A percentile compares a stretch with the other conserved stretches of the same genome.
Evolutionary conservation across 2,888 invertebrate species (phyloP).

Genomic region (Nemotelus pantherinus): DNA sequence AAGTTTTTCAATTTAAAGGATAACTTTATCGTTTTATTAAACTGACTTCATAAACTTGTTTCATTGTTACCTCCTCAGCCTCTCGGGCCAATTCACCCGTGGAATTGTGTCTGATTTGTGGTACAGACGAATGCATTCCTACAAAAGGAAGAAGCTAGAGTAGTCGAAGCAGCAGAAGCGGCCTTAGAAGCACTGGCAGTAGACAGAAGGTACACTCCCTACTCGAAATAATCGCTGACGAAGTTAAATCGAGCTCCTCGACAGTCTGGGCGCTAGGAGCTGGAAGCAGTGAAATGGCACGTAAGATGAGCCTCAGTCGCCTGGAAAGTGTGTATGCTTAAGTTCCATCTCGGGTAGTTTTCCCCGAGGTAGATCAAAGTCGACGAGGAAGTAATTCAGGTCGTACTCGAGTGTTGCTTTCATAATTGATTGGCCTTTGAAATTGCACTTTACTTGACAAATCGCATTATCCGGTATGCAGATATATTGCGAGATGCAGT

Average conservation of each 20-base stretch:
- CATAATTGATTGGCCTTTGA: constrained; percentile 33
- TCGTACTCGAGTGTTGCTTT: constrained; percentile 21
- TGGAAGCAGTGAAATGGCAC: background rate
- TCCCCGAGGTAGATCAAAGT: background rate
- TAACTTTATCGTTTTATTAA: constrained; percentile 46
- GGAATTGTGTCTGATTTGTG: constrained; percentile 37
- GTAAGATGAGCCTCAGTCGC: background rate
- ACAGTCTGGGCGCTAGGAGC: background rate
- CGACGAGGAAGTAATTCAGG: constrained; percentile 12
- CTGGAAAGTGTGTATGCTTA: background rate
- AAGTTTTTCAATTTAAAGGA: constrained; percentile 47
- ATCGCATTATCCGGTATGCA: constrained; percentile 25
- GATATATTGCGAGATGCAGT: background rate
- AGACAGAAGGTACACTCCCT: background rate
- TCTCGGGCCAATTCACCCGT: constrained; percentile 12
- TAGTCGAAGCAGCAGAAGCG: background rate
- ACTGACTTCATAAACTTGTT: constrained; percentile 45
- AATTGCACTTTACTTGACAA: constrained; percentile 33
- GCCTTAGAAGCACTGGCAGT: background rate
- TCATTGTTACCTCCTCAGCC: constrained; percentile 10
- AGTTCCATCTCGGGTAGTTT: background rate
- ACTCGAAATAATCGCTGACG: background rate
- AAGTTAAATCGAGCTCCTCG: background rate
- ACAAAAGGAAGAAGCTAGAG: background rate
- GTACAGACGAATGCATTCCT: constrained; percentile 23